phyloP scores from a whole-genome alignment of 2,797 vertebrate species.

The Rhodeus uyekii region DNA sequence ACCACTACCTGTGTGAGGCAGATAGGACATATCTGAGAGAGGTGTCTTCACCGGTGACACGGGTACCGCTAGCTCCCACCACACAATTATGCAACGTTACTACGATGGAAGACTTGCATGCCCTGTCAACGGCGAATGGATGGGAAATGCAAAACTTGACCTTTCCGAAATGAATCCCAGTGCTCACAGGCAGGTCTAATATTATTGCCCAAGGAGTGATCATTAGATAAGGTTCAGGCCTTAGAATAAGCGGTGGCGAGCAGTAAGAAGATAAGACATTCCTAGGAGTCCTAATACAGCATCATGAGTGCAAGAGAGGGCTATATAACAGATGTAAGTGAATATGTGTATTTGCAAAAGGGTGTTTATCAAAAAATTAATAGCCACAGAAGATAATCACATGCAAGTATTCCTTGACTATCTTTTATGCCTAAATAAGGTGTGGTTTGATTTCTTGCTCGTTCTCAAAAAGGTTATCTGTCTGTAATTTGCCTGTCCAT shows the following conservation, averaged over 20 bases:
- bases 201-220: conserved; percentile 60
- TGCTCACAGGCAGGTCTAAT: conserved; percentile 65
- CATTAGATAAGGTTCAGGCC: conserved; percentile 68
- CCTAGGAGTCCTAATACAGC: background rate
- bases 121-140: conserved; percentile 15
- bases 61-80: background rate
- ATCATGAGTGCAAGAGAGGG: background rate
- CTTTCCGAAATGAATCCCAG: conserved; percentile 70
- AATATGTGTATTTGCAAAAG: background rate
- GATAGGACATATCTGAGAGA: conserved; percentile 69
- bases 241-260: conserved; percentile 64
- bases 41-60: conserved; percentile 40
- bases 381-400: too few species aligned
- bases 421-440: too few species aligned
- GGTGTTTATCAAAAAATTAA: conserved; percentile 47
- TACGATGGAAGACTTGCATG: background rate
- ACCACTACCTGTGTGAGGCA: conserved; percentile 73
- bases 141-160: conserved; percentile 76
- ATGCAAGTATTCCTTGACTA: too few species aligned
- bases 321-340: background rate
- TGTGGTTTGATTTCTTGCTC: too few species aligned
- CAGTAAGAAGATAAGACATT: conserved; percentile 54
- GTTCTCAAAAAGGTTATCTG: too few species aligned
- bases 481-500: too few species aligned
- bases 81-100: conserved; percentile 49